Base-by-base conservation (phyloP, 2,797 vertebrate species). In the Hozukius guyotensis region DNA sequence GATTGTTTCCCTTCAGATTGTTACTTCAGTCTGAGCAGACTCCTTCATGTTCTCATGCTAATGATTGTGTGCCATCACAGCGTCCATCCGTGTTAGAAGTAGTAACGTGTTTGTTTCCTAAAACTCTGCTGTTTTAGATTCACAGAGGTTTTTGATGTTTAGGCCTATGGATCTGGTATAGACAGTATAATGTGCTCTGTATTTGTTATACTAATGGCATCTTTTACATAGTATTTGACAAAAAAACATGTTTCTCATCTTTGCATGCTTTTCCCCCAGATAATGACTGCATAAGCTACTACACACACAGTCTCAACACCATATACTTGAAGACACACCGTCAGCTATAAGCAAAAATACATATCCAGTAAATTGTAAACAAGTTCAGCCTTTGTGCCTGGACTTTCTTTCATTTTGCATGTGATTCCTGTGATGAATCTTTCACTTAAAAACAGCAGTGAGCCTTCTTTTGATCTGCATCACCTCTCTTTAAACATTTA, bases 11-110 rank as follows among this genome's bases (percentile, higher is more conserved):
- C 72, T 29, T 22, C 38, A 60, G 64, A 74, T 42, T 42, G 18
- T 82, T 77, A 67, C 46, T 79, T 73, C 18, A 66, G 53, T 38
- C 71, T 53, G 52, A 77, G 31, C 60, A 10, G 31, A 70, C 31
- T 75, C 65, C 67, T 77, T 79, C 56, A 71, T 85, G 85, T 81
- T 87, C 75, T 82, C 78, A 77, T 88, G 91, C 86, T 92, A 91
- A 93, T 91, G 83, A 87, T 31, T 63, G 87, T 81, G 75, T 83
- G 69, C 78, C 56, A n/a, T 76, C 60, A 24, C 78, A 72, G 86
- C 77, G 53, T 62, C 83, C 72, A 55, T 84, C 72, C 72, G 83
- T 67, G 64, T 68, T 59, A 49, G 77, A 29, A 29, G 64, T 75
- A 85, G 88, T 83, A 74, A 81, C 6, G 12, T 88, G 74, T 86